phyloP scores from a whole-genome alignment of 2,888 invertebrate species.

The Diabrotica balteata region DNA sequence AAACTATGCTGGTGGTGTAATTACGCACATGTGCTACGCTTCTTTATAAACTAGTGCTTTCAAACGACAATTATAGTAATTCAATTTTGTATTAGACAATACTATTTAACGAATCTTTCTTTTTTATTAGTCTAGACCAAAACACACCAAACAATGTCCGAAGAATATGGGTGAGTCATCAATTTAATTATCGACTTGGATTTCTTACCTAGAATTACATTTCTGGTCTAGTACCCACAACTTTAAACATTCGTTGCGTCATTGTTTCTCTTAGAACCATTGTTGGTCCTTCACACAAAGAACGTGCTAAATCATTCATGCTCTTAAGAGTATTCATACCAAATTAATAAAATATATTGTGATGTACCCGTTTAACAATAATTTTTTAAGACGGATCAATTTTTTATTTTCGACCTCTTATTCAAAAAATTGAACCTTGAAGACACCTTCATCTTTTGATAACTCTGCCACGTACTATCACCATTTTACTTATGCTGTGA shows the following conservation, averaged over 20 bases:
- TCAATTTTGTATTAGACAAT: too few species aligned
- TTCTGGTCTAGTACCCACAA: slow-evolving; percentile 9
- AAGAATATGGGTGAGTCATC: slow-evolving; percentile 13
- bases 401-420: too few species aligned
- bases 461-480: too few species aligned
- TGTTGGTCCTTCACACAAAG: slow-evolving; percentile 9
- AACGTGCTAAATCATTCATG: background rate
- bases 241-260: slow-evolving; percentile 16
- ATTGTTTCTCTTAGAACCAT: slow-evolving; percentile 11
- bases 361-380: background rate
- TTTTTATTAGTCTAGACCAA: background rate
- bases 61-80: too few species aligned
- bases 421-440: too few species aligned
- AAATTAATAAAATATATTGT: background rate
- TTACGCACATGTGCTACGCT: too few species aligned
- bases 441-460: too few species aligned
- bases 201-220: slow-evolving; percentile 1
- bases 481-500: too few species aligned
- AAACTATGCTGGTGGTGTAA: too few species aligned
- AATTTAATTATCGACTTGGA: slow-evolving; percentile 7
- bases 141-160: background rate
- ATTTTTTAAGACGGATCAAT: too few species aligned
- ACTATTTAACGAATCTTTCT: too few species aligned
- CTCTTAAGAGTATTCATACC: background rate
- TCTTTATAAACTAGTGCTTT: too few species aligned